Evolutionary conservation across 2,888 invertebrate species (phyloP).

Genomic region (Amphipoea oculea): DNA sequence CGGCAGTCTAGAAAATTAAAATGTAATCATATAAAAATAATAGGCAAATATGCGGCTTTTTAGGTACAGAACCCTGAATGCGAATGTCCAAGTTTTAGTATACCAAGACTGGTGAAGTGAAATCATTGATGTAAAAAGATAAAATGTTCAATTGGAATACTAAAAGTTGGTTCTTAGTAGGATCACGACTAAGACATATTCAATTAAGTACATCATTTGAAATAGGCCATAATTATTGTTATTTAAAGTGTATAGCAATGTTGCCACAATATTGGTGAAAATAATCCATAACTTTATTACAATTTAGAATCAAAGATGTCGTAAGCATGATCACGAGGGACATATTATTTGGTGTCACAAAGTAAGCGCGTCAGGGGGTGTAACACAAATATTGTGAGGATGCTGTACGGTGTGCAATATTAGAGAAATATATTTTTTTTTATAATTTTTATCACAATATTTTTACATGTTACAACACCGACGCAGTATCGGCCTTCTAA

Average conservation of each 20-base stretch:
- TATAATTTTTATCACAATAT: constrained; percentile 69
- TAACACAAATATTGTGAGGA: constrained; percentile 70
- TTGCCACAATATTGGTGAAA: constrained; percentile 68
- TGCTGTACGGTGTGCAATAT: constrained; percentile 57
- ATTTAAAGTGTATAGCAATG: constrained; percentile 69
- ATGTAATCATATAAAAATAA: constrained; percentile 50
- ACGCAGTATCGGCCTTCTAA: constrained; percentile 65
- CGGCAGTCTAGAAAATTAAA: constrained; percentile 43
- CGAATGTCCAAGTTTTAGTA: constrained; percentile 66
- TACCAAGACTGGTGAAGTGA: constrained; percentile 47
- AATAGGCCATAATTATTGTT: constrained; percentile 71
- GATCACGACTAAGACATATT: constrained; percentile 71
- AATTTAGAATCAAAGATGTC: constrained; percentile 62
- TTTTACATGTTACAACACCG: constrained; percentile 71
- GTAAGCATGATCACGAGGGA: constrained; percentile 76
- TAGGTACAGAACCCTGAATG: constrained; percentile 66
- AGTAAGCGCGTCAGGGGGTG: constrained; percentile 68
- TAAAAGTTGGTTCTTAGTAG: constrained; percentile 69
- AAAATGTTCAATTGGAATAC: constrained; percentile 55
- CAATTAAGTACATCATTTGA: constrained; percentile 58
- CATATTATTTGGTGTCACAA: constrained; percentile 63
- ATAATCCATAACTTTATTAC: constrained; percentile 51
- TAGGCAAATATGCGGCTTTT: constrained; percentile 57
- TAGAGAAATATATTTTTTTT: constrained; percentile 60
- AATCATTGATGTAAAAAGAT: constrained; percentile 44